A percentile compares a stretch with the other conserved stretches of the same genome.
Conservation (phyloP, 2,888 invertebrate genomes). For the Eristalinus aeneus region DNA sequence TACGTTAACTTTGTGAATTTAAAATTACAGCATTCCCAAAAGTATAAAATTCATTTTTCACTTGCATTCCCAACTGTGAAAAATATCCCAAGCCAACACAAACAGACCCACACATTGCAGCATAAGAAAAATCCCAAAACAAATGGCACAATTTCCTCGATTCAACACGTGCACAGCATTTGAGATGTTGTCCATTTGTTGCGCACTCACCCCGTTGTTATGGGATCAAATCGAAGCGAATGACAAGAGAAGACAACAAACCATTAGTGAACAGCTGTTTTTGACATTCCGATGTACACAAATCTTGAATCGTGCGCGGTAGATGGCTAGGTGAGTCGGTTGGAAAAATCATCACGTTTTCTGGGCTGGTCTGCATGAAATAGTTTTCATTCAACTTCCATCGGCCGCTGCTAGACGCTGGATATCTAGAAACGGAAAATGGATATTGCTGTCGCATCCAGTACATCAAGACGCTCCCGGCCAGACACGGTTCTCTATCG, state of each 20-base stretch:
- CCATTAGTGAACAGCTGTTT: slow-evolving; percentile 13
- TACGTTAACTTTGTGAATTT: too few species aligned
- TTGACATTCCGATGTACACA: slow-evolving; percentile 24
- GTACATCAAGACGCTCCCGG: slow-evolving; percentile 44
- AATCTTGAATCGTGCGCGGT: slow-evolving; percentile 9
- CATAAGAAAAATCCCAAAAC: not conserved
- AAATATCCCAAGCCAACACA: not conserved
- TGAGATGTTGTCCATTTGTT: slow-evolving; percentile 22
- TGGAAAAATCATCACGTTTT: not conserved
- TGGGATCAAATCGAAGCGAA: not conserved
- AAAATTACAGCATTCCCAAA: not conserved
- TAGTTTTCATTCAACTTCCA: slow-evolving; percentile 13
- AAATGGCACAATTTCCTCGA: not conserved
- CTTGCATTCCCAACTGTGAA: too few species aligned
- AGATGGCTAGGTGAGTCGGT: not conserved
- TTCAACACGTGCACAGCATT: not conserved
- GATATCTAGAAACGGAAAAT: not conserved
- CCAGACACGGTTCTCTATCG: slow-evolving; percentile 74
- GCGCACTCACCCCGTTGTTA: not conserved
- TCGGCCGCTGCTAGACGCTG: not conserved
- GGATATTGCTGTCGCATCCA: slow-evolving; percentile 29
- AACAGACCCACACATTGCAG: slow-evolving; percentile 5
- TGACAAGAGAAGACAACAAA: not conserved
- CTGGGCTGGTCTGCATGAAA: slow-evolving; percentile 10
- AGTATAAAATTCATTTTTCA: too few species aligned